Conservation (phyloP, 1,140 invertebrate species). For the Stegodyphus mimosarum region DNA sequence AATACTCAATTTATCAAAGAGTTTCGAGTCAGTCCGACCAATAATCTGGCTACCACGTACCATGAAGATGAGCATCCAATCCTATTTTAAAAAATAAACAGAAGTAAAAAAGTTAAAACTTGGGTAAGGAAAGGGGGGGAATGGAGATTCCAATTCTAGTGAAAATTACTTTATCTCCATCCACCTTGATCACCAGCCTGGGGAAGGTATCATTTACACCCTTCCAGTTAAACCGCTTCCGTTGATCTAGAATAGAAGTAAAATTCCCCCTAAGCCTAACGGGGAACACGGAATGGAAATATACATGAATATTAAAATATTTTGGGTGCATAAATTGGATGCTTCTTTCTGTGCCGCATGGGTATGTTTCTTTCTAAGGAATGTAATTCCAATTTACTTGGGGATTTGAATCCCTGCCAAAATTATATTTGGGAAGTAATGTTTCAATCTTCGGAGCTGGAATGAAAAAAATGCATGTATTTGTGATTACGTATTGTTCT, state of each 20-base stretch:
- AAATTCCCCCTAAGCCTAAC: not conserved
- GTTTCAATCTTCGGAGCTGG: no score
- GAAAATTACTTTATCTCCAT: conserved; percentile 23
- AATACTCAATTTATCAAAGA: no score
- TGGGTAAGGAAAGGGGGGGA: not conserved
- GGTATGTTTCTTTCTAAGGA: not conserved
- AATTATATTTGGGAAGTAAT: no score
- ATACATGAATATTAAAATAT: conserved; percentile 15
- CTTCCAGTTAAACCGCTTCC: conserved; percentile 36
- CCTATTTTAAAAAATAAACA: no score
- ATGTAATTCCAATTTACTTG: no score
- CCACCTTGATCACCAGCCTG: conserved; percentile 19
- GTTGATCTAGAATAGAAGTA: conserved; percentile 3
- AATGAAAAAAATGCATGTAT: no score
- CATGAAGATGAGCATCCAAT: no score
- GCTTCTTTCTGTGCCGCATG: conserved; percentile 16
- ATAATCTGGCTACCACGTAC: no score
- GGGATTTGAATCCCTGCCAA: no score
- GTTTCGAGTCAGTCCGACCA: no score
- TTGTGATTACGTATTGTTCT: no score
- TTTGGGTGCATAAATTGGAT: conserved; percentile 20
- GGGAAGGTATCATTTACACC: conserved; percentile 43
- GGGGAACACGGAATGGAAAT: not conserved
- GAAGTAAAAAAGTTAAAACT: no score
- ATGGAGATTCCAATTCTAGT: conserved; percentile 19